Evolutionary conservation across 2,113 vertebrate species (phyloP).

Genomic region (Archilochus colubris): DNA sequence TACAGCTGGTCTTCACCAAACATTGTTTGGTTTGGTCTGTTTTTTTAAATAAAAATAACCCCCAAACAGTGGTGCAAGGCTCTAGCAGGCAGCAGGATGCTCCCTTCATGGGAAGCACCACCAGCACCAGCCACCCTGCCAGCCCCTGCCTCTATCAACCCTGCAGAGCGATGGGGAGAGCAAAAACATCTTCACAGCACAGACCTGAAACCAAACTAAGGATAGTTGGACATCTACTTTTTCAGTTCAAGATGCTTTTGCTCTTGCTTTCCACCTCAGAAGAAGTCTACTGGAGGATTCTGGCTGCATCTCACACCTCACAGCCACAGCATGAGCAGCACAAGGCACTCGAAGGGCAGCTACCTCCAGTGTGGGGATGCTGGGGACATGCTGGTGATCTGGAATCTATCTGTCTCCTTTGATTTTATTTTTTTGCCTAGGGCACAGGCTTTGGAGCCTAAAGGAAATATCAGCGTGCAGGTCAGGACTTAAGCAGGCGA

Average conservation of each 20-base stretch:
- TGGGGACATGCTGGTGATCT: background rate
- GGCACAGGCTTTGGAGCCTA: conserved; percentile 27
- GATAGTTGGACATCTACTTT: background rate
- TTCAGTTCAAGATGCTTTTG: background rate
- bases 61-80: background rate
- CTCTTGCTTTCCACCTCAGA: background rate
- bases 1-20: background rate
- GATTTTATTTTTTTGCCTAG: conserved; percentile 14
- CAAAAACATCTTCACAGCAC: background rate
- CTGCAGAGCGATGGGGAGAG: fast-evolving
- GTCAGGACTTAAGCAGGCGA: conserved; percentile 76
- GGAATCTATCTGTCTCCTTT: background rate
- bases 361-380: background rate
- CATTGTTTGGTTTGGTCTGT: too few relatives aligned
- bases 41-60: background rate
- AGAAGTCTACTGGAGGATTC: fast-evolving
- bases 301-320: background rate
- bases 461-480: conserved; percentile 64
- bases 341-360: background rate
- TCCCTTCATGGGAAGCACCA: fast-evolving
- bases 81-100: background rate
- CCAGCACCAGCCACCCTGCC: background rate
- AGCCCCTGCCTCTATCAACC: background rate
- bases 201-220: background rate
- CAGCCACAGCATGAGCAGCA: background rate